Base-by-base conservation (phyloP, 2,797 vertebrate species). In the Percopsis omiscomaycus region DNA sequence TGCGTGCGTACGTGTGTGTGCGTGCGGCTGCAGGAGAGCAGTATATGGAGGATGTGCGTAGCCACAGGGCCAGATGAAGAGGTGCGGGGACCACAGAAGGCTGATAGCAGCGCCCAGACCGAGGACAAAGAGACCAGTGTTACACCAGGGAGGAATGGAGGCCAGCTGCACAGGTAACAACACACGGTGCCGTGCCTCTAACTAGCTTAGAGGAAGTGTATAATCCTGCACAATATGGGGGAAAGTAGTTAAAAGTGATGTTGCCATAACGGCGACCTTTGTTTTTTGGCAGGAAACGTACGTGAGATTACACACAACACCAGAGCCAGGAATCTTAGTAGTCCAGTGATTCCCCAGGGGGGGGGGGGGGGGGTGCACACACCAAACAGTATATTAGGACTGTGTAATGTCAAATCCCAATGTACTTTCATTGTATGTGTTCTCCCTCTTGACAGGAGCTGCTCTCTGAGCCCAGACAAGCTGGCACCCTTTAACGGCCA, bases 21-120 rank as follows among this genome's bases (percentile, higher is more conserved):
- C 84, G 85, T 79, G 68, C 52, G 64, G 78, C 74, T 88, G 57
- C 79, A 96, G 94, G 91, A 92, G 78, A 95, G 90, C 81, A 93
- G 91, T 85, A 90, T 93, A 77, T 93, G 94, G 92, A 94, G 91
- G 81, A 89, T 92, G 87, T 94, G 93, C 66, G 73, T 95, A 45
- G 75, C 90, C 70, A 80, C 90, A 2, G 72, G 82, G 54, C 72
- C 91, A 0, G 64, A 81, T 32, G 92, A 87, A 55, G 88, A 91
- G 62, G 81, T 75, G 22, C 61, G 59, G 13, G 89, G 83, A 61
- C 83, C 86, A 44, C 87, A 88, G 75, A 77, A 71, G 77, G 77
- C 88, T 13, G 89, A 91, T 53, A 82, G 81, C 79, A 82, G 86
- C 69, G 60, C 48, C 66, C 87, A 73, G 80, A 61, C 68, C 0